A percentile compares a stretch with the other conserved stretches of the same genome.
Conservation (phyloP, 2,888 invertebrate genomes). For the Heliothis peltigera region DNA sequence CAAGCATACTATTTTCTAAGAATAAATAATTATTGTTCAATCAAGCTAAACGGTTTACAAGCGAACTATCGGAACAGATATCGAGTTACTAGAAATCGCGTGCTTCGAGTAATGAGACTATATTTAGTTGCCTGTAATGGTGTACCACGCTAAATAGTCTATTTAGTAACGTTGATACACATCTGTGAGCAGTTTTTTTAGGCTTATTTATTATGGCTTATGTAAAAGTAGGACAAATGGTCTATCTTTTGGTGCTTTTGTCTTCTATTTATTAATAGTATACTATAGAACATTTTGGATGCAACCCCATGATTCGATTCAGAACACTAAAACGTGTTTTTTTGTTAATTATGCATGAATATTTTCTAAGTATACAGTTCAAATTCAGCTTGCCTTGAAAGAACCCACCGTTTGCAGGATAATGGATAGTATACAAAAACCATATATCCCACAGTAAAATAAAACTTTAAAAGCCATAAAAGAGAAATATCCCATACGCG, state of each 20-base stretch:
- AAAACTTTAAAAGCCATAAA: conserved; percentile 13
- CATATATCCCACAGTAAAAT: background rate
- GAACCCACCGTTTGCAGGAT: no score
- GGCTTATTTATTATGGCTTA: background rate
- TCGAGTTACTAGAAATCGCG: conserved; percentile 40
- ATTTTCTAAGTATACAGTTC: no score
- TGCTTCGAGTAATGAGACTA: conserved; percentile 23
- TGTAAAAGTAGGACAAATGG: background rate
- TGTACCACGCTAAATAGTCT: background rate
- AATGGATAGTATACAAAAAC: no score
- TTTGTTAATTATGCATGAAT: no score
- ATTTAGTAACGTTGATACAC: background rate
- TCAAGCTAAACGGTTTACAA: conserved; percentile 27
- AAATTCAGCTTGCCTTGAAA: no score
- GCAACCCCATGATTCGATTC: no score
- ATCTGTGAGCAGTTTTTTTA: background rate
- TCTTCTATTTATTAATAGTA: background rate
- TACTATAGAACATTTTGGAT: no score
- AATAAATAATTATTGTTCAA: conserved; percentile 17
- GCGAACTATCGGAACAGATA: conserved; percentile 27
- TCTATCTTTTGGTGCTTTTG: background rate
- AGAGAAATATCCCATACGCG: conserved; percentile 1
- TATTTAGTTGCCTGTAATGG: background rate
- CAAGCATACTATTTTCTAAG: conserved; percentile 13
- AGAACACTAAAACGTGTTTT: no score